Evolutionary conservation across 1,140 invertebrate species (phyloP), one percentile per base, ranked within the genome.

Genomic region (Tetramorium parvispinum): DNA sequence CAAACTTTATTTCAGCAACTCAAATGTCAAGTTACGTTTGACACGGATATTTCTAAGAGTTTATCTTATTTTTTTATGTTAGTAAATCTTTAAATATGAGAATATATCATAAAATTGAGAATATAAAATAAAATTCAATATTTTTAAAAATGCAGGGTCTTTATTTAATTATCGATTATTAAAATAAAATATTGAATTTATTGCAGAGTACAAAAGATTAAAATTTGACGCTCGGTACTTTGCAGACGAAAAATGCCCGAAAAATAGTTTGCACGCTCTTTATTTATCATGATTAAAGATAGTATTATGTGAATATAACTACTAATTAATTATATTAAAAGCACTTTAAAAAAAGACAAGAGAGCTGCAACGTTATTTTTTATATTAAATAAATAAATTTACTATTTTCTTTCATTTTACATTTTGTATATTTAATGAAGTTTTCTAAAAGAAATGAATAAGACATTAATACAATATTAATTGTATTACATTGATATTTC

Each of bases 241-340:
- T 8, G 21, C 6, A 1, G 11, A 63, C 57, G 13, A 75, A 24
- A 77, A 61, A 61, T 59, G 5, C 5, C 16, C 1, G 16, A 8
- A 21, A 63, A 11, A 6, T 63, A 57, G 16, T 57, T 57, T 13
- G 7, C n/a, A 57, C 18, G 4, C 32, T 18, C 18, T 76, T 76
- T 59, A 59, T 27, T 43, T 18, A 24, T 18, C 1, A 3, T 59
- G 13, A 32, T 77, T 78, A 46, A 32, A 32, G 3, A 32, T 32
- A 32, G 32, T 63, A 40, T 76, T 63, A 40, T 76, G 40, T 63
- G 11, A 43, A 18, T 32, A 40, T 40, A 13, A 57, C 21, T 75
- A n/a, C n/a, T n/a, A n/a, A n/a, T n/a, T n/a, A 11, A 75, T 75
- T 75, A 10, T 37, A 73, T 73, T 55, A 21, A 53, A 55, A 53